Percentiles rank a stretch among this genome's conserved stretches.
These are phyloP conservation scores for Drosophila formosana DNA, from an alignment of 2,888 invertebrate genomes.

Conservation along the genomic window DNA sequence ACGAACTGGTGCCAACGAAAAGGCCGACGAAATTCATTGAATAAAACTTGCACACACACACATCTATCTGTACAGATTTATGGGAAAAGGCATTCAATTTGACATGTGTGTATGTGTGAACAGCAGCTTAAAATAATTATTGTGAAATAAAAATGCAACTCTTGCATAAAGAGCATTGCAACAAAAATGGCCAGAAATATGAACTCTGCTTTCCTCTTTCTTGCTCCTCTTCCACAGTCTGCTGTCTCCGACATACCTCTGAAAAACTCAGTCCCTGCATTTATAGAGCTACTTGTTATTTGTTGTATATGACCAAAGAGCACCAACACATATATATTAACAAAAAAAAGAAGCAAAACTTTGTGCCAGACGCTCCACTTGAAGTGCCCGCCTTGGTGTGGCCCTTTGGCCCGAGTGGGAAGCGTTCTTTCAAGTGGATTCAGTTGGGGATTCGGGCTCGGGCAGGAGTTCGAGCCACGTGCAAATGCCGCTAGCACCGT, in stretches of 20 bases:
- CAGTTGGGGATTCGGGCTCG: conserved; percentile 27
- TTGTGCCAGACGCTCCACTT: conserved; percentile 67
- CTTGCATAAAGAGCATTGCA: neutral
- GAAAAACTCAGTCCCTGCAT: conserved; percentile 5
- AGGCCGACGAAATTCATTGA: conserved; percentile 23
- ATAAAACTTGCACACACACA: neutral
- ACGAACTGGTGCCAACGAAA: conserved; percentile 27
- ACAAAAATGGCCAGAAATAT: conserved; percentile 32
- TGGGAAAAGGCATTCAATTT: conserved; percentile 22
- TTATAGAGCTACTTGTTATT: conserved; percentile 52
- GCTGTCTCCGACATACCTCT: conserved; percentile 20
- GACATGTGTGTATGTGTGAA: conserved; percentile 52
- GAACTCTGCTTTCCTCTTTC: conserved; percentile 3
- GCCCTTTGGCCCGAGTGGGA: conserved; percentile 53
- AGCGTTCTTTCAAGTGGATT: conserved; percentile 65
- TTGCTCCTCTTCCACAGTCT: conserved; percentile 2
- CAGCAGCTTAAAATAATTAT: conserved; percentile 59
- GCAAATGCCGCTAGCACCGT: conserved; percentile 47
- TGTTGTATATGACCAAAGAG: conserved; percentile 45
- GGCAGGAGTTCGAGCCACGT: conserved; percentile 52
- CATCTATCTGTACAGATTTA: conserved; percentile 21
- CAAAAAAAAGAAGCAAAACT: conserved; percentile 36
- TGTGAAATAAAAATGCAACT: conserved; percentile 29
- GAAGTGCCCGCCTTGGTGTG: conserved; percentile 35
- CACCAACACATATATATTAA: conserved; percentile 10